Base-by-base conservation (phyloP, 2,113 vertebrate species). In the Scatophagus argus region DNA sequence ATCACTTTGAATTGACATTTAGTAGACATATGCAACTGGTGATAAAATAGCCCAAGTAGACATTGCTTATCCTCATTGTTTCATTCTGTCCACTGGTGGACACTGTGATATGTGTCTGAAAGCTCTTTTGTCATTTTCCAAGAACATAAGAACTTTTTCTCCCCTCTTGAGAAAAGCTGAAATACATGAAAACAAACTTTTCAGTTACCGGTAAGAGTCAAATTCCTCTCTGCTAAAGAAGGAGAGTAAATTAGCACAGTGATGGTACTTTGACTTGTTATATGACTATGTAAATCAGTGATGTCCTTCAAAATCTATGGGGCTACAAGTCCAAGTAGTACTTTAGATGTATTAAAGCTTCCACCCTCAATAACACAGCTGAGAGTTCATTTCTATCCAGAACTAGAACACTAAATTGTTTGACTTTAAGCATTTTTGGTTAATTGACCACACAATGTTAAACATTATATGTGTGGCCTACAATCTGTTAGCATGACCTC, bases 291-390 rank as follows among this genome's bases (percentile, higher is more conserved):
- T 31, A 47, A 60, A 60, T 36, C 2, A 4, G 13, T 0, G 0
- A 17, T 43, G 21, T 56, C 23, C 39, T 39, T 65, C n/a, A n/a
- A 13, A 72, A 32, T 38, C 10, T 0, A 6, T 1, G 29, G 16
- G 29, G 36, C 1, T 8, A 1, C 10, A 14, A 7, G 14, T 8
- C 17, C 3, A 32, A 58, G 41, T 27, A 17, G 14, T 32, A 43
- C 83, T 85, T 47, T 3, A 67, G 44, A 39, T 3, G 21, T 13
- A 29, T 76, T 11, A 86, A 74, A 71, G 65, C 59, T 54, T 55
- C 2, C 34, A 29, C 3, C 0, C 25, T 34, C 47, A 25, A 0
- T 25, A 55, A 68, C 46, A 38, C n/a, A 11, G 55, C 0, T 8
- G 2, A 67, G 55, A 46, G 52, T 27, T 67, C 31, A 8, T 25